Evolutionary conservation across 2,113 vertebrate genomes (phyloP), one percentile per base, ranked within the genome.

Genomic region (Melanostigma gelatinosum): DNA sequence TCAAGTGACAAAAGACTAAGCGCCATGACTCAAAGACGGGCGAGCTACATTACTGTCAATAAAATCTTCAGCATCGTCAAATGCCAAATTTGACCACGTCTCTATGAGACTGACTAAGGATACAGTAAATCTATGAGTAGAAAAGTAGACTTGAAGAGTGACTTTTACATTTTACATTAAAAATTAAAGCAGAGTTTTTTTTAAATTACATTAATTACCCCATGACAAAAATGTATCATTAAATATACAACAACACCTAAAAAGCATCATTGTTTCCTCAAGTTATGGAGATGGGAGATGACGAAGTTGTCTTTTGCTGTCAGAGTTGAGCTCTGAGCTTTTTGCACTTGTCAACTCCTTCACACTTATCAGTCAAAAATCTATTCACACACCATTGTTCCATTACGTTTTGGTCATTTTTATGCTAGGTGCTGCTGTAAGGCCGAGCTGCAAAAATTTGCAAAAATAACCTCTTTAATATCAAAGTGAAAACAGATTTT

Each of bases 1-100:
- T 94, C 91, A 94, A 94, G 92, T 94, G 91, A 95, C 92, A 94
- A 95, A 95, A 94, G 89, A 91, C 79, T 63, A 36, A 79, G 89
- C 79, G 67, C 60, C 77, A 83, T 88, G 88, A 95, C 87, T 92
- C 90, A 87, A 91, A 86, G 85, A 79, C 58, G 89, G 80, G 2
- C 89, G 92, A 80, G 92, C 90, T 85, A 92, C 84, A 92, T 92
- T 88, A 70, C 82, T 72, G 29, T 86, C 67, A 75, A 76, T 85
- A 80, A 84, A 87, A 85, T 73, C 16, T 66, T 77, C 61, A 76
- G 67, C 40, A 34, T 62, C 15, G 7, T 76, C 15, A 70, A 61
- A 60, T 61, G 67, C 58, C 24, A 72, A 11, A 80, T 72, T 46
- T 67, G 18, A 34, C 36, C 18, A 55, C 13, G 55, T 73, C 16